Evolutionary conservation across 1,140 invertebrate species (phyloP), one percentile per base, ranked within the genome.

Genomic region (Prorops nasuta): DNA sequence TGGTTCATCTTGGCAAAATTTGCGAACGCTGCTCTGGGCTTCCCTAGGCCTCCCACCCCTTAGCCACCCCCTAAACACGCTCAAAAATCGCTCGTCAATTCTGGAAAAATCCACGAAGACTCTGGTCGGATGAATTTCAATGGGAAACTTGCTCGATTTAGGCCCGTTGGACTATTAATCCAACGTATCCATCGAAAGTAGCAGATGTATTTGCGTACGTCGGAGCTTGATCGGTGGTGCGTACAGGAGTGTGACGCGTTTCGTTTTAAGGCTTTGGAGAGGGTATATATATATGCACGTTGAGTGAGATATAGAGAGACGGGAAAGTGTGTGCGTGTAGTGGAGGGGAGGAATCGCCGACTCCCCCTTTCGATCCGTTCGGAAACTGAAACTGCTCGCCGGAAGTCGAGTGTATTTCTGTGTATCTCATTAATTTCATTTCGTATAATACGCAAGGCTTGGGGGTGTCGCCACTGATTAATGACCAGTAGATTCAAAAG

Each of bases 341-440:
- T n/a, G n/a, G n/a, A n/a, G n/a, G n/a, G n/a, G n/a, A n/a, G n/a
- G n/a, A n/a, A n/a, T n/a, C n/a, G n/a, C n/a, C n/a, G n/a, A n/a
- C n/a, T n/a, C n/a, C n/a, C n/a, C n/a, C n/a, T n/a, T n/a, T n/a
- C n/a, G n/a, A n/a, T n/a, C n/a, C n/a, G n/a, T n/a, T n/a, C n/a
- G n/a, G n/a, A n/a, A n/a, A n/a, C n/a, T 28, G 4, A 22, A 22
- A 44, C 47, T 28, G 35, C 12, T 36, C 50, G 56, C 64, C 68
- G 69, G 66, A 74, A 75, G 70, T 73, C 71, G 68, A 76, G 72
- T 77, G 74, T 74, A 71, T 76, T 77, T 74, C 72, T 66, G 63
- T 77, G 72, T 76, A 77, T 72, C 72, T 75, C 74, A 77, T 77
- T 77, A 76, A 77, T 77, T 72, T 74, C 67, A 73, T 74, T 76